A percentile compares a stretch with the other conserved stretches of the same genome.
Conservation (phyloP, 2,888 invertebrate genomes). For the Branchipolynoe longqiensis region DNA sequence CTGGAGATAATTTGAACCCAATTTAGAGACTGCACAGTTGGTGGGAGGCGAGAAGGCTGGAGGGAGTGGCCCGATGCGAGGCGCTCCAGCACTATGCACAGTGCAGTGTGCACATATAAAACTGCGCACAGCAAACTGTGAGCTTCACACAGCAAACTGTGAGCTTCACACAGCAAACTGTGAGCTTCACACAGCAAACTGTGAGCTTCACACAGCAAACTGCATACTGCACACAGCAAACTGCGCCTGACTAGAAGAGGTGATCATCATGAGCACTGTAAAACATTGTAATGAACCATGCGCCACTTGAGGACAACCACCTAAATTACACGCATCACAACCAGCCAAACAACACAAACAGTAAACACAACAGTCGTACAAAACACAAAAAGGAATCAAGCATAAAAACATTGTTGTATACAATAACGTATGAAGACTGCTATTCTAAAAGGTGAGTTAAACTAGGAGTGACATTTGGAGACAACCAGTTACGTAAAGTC, state of each 20-base stretch:
- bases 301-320: not conserved
- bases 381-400: constrained; percentile 21
- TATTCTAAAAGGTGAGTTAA: constrained; percentile 10
- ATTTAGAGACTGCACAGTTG: not conserved
- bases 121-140: too few relatives aligned
- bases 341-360: not conserved
- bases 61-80: not conserved
- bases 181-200: not conserved
- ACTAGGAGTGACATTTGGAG: not conserved
- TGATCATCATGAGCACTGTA: constrained; percentile 5
- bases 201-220: not conserved
- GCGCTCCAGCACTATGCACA: too few relatives aligned
- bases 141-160: too few relatives aligned
- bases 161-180: not conserved
- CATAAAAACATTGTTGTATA: constrained; percentile 26
- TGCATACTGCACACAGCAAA: not conserved
- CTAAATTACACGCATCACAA: too few relatives aligned
- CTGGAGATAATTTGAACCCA: not conserved
- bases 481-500: not conserved
- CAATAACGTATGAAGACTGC: not conserved
- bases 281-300: not conserved
- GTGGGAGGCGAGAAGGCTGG: not conserved
- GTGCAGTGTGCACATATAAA: too few relatives aligned
- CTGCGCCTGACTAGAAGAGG: not conserved
- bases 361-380: not conserved